phyloP scores from a whole-genome alignment of 2,888 invertebrate genomes.

The Aplocera efformata region DNA sequence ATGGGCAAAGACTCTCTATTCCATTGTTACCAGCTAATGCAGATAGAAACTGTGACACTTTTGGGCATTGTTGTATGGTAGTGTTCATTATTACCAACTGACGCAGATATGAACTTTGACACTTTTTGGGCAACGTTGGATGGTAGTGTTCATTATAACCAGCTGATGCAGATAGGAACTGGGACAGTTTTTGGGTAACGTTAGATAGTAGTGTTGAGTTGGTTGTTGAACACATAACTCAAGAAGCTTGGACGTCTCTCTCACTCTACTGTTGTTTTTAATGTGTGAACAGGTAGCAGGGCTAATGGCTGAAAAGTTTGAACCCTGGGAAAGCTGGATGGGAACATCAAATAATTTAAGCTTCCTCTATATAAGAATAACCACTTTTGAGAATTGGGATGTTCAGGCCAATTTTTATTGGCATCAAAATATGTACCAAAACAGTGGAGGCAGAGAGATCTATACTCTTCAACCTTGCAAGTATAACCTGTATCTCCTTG shows the following conservation, averaged over 20 bases:
- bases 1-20: background rate
- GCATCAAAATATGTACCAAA: constrained; percentile 19
- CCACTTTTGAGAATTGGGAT: background rate
- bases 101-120: too few species aligned
- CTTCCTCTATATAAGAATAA: background rate
- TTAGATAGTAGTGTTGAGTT: too few species aligned
- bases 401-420: constrained; percentile 21
- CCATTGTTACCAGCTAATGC: too few species aligned
- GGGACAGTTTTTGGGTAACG: constrained; percentile 8
- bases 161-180: too few species aligned
- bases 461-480: constrained; percentile 6
- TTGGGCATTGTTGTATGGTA: too few species aligned
- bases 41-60: too few species aligned
- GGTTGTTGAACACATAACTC: background rate
- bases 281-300: background rate
- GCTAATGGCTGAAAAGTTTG: background rate
- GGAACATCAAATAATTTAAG: background rate
- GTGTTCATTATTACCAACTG: too few species aligned
- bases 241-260: constrained; percentile 1
- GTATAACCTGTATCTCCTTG: constrained; percentile 15
- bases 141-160: too few species aligned
- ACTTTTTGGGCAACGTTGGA: too few species aligned
- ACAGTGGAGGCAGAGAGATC: constrained; percentile 16
- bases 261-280: background rate
- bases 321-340: background rate